phyloP scores from a whole-genome alignment of 2,113 vertebrate genomes.

The Phylloscopus trochiloides region DNA sequence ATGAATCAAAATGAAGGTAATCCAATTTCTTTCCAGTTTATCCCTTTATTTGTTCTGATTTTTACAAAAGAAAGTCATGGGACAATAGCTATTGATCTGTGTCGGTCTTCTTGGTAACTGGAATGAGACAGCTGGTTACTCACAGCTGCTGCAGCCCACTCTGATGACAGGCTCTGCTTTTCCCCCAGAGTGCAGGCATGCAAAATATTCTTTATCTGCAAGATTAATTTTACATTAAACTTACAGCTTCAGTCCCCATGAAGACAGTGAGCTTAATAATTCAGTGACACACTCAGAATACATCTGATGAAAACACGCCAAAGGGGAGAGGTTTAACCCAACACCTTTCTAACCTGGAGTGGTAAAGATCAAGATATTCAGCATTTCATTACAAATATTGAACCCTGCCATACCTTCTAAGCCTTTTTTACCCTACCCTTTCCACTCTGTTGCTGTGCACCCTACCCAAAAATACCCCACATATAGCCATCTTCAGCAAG shows the following conservation, averaged over 20 bases:
- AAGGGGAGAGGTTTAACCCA: background rate
- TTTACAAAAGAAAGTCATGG: background rate
- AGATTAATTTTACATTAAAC: background rate
- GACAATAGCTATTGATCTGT: background rate
- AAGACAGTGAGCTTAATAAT: background rate
- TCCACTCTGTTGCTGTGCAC: background rate
- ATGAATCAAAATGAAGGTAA: background rate
- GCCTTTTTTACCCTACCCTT: background rate
- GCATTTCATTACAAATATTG: background rate
- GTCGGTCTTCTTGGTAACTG: background rate
- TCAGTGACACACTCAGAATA: background rate
- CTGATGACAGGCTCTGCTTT: background rate
- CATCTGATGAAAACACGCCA: background rate
- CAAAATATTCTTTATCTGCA: background rate
- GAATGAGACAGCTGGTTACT: background rate
- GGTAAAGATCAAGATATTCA: background rate
- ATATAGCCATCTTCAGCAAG: background rate
- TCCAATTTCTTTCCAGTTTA: background rate
- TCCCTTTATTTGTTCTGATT: background rate
- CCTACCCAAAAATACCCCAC: background rate
- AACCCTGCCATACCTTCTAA: accelerated
- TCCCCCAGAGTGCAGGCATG: background rate
- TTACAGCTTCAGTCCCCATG: background rate
- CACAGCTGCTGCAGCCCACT: background rate
- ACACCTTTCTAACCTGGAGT: background rate